Conservation (phyloP, 2,113 vertebrate species). For the Aramus guarauna region DNA sequence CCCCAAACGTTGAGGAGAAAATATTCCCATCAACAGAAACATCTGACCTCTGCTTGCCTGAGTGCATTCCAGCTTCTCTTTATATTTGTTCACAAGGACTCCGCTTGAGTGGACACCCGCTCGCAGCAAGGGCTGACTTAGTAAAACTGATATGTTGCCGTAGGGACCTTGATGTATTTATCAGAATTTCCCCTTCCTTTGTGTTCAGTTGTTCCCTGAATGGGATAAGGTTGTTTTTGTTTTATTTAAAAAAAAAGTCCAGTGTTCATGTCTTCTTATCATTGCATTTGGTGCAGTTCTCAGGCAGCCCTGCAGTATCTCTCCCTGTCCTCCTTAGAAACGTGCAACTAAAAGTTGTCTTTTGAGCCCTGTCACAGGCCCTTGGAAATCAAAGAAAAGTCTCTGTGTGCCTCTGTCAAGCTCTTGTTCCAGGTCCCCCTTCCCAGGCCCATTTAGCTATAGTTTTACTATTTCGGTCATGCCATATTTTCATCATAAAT, state of each 20-base stretch:
- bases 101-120: neutral
- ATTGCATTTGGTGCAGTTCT: neutral
- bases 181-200: neutral
- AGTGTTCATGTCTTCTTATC: neutral
- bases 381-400: neutral
- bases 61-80: neutral
- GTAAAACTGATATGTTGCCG: neutral
- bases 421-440: neutral
- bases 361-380: neutral
- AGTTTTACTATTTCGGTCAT: neutral
- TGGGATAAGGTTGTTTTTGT: neutral
- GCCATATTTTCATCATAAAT: neutral
- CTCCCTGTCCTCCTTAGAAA: neutral
- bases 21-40: neutral
- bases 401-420: fast-evolving
- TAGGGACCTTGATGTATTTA: neutral
- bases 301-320: neutral
- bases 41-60: neutral
- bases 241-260: neutral
- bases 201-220: neutral
- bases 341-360: fast-evolving
- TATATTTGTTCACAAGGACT: neutral
- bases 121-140: neutral
- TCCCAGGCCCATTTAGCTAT: neutral
- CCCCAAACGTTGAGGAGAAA: neutral